A percentile compares a stretch with the other conserved stretches of the same genome.
These are phyloP conservation scores for Limanda limanda DNA, from an alignment of 2,113 vertebrate genomes.

Conservation along the genomic window DNA sequence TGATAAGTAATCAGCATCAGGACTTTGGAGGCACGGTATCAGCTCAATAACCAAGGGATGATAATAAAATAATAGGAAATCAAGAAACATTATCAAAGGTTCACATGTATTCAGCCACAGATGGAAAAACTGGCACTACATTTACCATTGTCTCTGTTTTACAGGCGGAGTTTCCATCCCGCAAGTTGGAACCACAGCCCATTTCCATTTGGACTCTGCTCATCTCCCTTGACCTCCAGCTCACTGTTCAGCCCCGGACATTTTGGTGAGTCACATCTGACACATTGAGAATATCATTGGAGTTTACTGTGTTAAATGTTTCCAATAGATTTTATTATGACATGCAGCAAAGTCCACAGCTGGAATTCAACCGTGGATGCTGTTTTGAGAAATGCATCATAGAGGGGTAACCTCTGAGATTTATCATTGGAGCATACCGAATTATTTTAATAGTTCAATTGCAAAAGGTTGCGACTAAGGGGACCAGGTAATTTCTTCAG, in stretches of 20 bases:
- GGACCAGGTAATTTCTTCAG: no score
- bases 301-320: not conserved
- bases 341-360: no score
- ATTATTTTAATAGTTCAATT: no score
- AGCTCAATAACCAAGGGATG: not conserved
- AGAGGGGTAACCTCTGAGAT: no score
- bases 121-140: not conserved
- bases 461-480: no score
- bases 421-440: no score
- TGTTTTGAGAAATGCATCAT: no score
- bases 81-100: no score
- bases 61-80: no score
- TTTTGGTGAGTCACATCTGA: conserved; percentile 86
- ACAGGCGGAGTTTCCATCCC: conserved; percentile 66
- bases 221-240: conserved; percentile 81
- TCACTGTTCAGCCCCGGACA: conserved; percentile 81
- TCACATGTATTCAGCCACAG: no score
- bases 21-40: not conserved
- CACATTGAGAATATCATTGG: not conserved
- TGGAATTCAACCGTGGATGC: no score
- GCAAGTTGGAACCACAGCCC: conserved; percentile 52
- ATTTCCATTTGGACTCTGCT: conserved; percentile 58
- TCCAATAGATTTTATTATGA: no score
- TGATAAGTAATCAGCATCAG: not conserved
- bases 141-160: not conserved